These are phyloP conservation scores for Polydrusus pterygomalis DNA, from an alignment of 2,888 invertebrate genomes.

Conservation along the genomic window DNA sequence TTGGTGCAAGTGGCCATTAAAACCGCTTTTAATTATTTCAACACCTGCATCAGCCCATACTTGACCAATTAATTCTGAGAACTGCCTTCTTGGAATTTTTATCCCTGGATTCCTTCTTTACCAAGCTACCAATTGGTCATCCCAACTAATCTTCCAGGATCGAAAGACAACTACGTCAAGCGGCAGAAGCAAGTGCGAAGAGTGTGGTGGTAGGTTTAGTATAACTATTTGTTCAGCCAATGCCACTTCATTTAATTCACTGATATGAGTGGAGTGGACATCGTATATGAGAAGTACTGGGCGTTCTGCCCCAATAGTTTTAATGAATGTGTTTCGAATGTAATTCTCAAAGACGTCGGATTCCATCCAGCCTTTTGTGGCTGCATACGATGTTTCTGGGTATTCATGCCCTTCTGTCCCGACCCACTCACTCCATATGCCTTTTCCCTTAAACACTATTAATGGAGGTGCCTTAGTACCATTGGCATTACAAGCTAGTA, in stretches of 20 bases:
- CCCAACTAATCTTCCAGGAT: slow-evolving; percentile 50
- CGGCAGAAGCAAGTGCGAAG: slow-evolving; percentile 50
- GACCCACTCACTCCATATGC: slow-evolving; percentile 13
- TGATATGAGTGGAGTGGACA: slow-evolving; percentile 57
- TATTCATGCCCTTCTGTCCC: slow-evolving; percentile 5
- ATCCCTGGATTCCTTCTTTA: slow-evolving; percentile 46
- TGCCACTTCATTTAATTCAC: neutral
- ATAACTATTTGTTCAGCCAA: slow-evolving; percentile 33
- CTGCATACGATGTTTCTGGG: slow-evolving; percentile 32
- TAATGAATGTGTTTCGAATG: slow-evolving; percentile 49
- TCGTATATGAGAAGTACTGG: slow-evolving; percentile 55
- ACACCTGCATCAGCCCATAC: slow-evolving; percentile 42
- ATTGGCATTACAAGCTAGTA: slow-evolving; percentile 59
- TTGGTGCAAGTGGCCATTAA: no score
- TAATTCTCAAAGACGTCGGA: slow-evolving; percentile 37
- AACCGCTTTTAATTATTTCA: slow-evolving; percentile 40
- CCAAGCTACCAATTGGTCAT: slow-evolving; percentile 46
- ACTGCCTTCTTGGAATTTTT: slow-evolving; percentile 48
- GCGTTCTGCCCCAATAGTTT: slow-evolving; percentile 44
- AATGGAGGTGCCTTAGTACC: slow-evolving; percentile 61
- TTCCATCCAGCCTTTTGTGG: slow-evolving; percentile 39
- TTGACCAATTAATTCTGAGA: slow-evolving; percentile 37
- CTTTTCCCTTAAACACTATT: slow-evolving; percentile 10
- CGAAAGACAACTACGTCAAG: slow-evolving; percentile 42
- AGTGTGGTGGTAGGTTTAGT: slow-evolving; percentile 49